Evolutionary conservation across 2,888 invertebrate genomes (phyloP).

Genomic region (Drosophila koepferae): DNA sequence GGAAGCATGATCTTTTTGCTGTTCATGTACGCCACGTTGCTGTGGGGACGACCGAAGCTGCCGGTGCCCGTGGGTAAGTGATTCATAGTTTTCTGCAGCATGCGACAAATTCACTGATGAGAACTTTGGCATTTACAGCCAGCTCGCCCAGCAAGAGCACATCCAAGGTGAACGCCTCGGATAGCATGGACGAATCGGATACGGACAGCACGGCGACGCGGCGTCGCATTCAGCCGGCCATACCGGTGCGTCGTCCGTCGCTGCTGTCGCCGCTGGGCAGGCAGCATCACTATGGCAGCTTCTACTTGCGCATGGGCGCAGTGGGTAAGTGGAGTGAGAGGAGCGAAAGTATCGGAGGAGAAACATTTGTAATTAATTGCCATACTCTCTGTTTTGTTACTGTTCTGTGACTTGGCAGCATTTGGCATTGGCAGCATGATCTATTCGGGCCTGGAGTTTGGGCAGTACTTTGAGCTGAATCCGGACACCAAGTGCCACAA

Average conservation of each 20-base stretch:
- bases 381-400: background rate
- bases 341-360: background rate
- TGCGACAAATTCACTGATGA: background rate
- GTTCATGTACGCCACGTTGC: conserved; percentile 93
- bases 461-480: conserved; percentile 97
- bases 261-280: conserved; percentile 86
- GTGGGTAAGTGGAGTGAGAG: conserved; percentile 88
- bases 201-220: conserved; percentile 84
- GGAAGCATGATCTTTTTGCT: conserved; percentile 94
- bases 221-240: conserved; percentile 85
- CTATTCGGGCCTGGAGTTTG: conserved; percentile 97
- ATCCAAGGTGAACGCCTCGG: conserved; percentile 85
- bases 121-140: conserved; percentile 57
- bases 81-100: background rate
- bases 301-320: conserved; percentile 96
- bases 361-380: background rate
- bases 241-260: conserved; percentile 86
- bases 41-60: conserved; percentile 88
- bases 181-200: conserved; percentile 87
- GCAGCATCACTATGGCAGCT: conserved; percentile 94
- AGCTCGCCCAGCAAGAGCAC: conserved; percentile 82
- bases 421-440: conserved; percentile 99
- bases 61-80: conserved; percentile 87
- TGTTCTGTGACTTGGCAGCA: conserved; percentile 86
- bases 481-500: conserved; percentile 96